Percentiles rank a stretch among this genome's conserved stretches.
phyloP scores from a whole-genome alignment of 2,888 invertebrate species.

The Xylocampa areola region DNA sequence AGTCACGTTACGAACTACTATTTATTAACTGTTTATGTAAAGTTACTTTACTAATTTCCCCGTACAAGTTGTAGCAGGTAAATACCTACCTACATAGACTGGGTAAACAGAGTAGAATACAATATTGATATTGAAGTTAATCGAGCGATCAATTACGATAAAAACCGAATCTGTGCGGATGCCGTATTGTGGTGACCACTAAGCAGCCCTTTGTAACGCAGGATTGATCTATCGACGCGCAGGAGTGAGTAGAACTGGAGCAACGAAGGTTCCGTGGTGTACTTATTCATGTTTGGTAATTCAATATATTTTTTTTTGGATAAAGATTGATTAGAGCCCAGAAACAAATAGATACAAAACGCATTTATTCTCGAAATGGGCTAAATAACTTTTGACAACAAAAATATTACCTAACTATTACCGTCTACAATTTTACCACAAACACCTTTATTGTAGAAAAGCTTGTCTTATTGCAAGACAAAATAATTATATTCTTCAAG shows the following conservation, averaged over 20 bases:
- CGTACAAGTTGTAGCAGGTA: slow-evolving; percentile 8
- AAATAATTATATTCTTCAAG: neutral
- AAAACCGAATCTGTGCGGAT: slow-evolving; percentile 36
- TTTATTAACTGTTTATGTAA: slow-evolving; percentile 10
- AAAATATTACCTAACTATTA: too few relatives aligned
- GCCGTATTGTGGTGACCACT: slow-evolving; percentile 26
- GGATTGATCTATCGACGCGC: neutral
- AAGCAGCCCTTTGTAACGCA: neutral
- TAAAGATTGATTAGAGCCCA: too few relatives aligned
- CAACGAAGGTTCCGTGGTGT: slow-evolving; percentile 4
- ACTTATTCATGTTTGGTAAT: too few relatives aligned
- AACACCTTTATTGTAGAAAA: too few relatives aligned
- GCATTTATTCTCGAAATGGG: too few relatives aligned
- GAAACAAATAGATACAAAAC: too few relatives aligned
- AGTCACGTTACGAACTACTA: too few relatives aligned
- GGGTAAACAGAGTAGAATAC: slow-evolving; percentile 14
- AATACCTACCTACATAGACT: slow-evolving; percentile 17
- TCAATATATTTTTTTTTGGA: too few relatives aligned
- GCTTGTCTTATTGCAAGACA: too few relatives aligned
- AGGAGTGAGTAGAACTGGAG: neutral
- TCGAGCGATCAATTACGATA: slow-evolving; percentile 13
- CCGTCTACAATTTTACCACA: too few relatives aligned
- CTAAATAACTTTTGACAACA: too few relatives aligned
- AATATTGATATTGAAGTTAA: slow-evolving; percentile 6
- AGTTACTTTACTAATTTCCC: slow-evolving; percentile 32